Base-by-base conservation (phyloP, 2,113 vertebrate genomes). In the Sinocyclocheilus anophthalmus region DNA sequence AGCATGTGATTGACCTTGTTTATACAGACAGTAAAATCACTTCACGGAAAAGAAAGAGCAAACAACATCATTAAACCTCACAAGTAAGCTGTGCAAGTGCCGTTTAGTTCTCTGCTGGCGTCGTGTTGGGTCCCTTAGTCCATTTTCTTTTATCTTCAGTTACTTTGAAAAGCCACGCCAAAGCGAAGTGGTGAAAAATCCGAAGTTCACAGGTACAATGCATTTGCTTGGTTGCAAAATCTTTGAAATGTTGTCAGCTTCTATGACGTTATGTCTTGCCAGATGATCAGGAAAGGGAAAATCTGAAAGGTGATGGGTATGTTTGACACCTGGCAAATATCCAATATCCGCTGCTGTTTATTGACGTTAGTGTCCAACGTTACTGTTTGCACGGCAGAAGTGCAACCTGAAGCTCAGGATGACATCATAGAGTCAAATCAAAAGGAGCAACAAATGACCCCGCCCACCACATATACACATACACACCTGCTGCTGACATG, bases 11-110 rank as follows among this genome's bases (percentile, higher is more conserved):
- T 37, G 93, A 92, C 92, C 91, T 88, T 91, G 91, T 91, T 82
- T 90, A 90, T 90, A 92, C 90, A 88, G 92, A 94, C 90, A 94
- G 92, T 94, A 90, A 93, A 92, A 91, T 94, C 92, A 94, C 93
- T 90, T 90, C 91, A 95, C 92, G 92, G 88, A 91, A 86, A 86
- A 82, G 82, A 77, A 89, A 84, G 63, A 4, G 53, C 75, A 50
- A 70, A 59, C 42, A 55, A 53, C 81, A 77, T 84, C 67, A 18
- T 55, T 48, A 87, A 63, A 85, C 76, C 76, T 77, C 84, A 80
- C 61, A 82, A 72, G 87, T 78, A 86, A 73, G 85, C 85, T 91
- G 90, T 87, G 88, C 65, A 77, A 88, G 88, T 90, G 89, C 90
- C 87, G 50, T 83, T 84, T 78, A 82, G 57, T 69, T 83, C 81